Percentiles rank a stretch among this genome's conserved stretches.
Evolutionary conservation across 2,888 invertebrate genomes (phyloP).

Genomic region (Onthophagus sagittarius): DNA sequence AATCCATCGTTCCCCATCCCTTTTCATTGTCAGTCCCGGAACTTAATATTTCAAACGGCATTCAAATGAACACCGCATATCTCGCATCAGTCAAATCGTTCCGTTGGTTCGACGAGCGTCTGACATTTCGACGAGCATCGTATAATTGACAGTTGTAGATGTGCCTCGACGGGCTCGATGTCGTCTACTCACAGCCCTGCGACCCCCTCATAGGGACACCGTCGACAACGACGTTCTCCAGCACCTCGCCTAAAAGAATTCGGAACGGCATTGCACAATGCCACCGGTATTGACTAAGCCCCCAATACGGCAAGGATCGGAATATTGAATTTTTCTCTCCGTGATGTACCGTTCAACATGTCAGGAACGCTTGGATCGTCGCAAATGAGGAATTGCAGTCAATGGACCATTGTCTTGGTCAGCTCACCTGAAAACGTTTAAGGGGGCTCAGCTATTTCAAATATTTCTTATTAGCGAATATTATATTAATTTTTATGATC

Average conservation of each 20-base stretch:
- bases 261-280: conserved; percentile 37
- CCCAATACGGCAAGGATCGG: conserved; percentile 38
- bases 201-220: conserved; percentile 10
- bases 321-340: conserved; percentile 47
- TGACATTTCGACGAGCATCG: conserved; percentile 38
- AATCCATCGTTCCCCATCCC: not conserved
- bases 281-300: conserved; percentile 40
- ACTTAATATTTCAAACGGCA: conserved; percentile 39
- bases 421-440: conserved; percentile 13
- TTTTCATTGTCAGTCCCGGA: not conserved
- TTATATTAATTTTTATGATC: not conserved
- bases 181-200: conserved; percentile 5
- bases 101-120: conserved; percentile 23
- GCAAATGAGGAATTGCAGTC: conserved; percentile 46
- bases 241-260: conserved; percentile 18
- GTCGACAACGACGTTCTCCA: conserved; percentile 22
- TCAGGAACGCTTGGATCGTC: conserved; percentile 40
- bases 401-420: conserved; percentile 41
- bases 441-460: not conserved
- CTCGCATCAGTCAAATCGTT: conserved; percentile 41
- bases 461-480: not conserved
- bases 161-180: conserved; percentile 27
- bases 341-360: conserved; percentile 42
- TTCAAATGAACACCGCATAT: conserved; percentile 43
- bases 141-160: conserved; percentile 45